A percentile compares a stretch with the other conserved stretches of the same genome.
These are phyloP conservation scores for Leptogaster cylindrica DNA, from an alignment of 2,888 invertebrate species.

Conservation along the genomic window DNA sequence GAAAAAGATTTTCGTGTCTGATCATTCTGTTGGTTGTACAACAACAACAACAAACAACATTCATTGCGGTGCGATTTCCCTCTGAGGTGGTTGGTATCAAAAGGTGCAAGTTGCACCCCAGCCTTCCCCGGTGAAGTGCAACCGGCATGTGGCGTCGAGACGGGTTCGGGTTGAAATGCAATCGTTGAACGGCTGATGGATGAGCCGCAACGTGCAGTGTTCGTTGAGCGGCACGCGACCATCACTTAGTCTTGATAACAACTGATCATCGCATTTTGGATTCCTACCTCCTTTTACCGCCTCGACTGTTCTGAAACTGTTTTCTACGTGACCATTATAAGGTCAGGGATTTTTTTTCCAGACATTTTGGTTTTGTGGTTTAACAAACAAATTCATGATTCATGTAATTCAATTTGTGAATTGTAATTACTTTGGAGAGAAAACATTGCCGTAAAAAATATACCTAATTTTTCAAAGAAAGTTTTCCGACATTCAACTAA, in stretches of 20 bases:
- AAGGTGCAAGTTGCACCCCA: slow-evolving; percentile 30
- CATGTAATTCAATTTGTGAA: too few species aligned
- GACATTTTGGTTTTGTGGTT: too few species aligned
- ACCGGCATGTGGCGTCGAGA: slow-evolving; percentile 24
- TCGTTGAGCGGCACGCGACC: slow-evolving; percentile 32
- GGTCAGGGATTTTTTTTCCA: too few species aligned
- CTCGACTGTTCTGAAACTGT: background rate
- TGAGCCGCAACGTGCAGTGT: background rate
- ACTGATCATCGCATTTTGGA: slow-evolving; percentile 22
- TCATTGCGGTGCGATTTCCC: too few species aligned
- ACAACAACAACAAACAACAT: too few species aligned
- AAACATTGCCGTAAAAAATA: too few species aligned
- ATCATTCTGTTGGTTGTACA: too few species aligned
- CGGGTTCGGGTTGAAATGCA: slow-evolving; percentile 10
- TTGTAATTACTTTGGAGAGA: too few species aligned
- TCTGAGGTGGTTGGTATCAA: too few species aligned
- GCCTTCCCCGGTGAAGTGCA: background rate
- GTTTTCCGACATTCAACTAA: too few species aligned
- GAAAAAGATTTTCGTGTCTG: background rate
- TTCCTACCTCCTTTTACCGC: background rate
- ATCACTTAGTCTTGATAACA: slow-evolving; percentile 25
- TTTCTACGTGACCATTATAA: background rate
- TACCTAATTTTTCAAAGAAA: too few species aligned
- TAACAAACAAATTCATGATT: too few species aligned
- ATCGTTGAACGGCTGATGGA: slow-evolving; percentile 19